Base-by-base conservation (phyloP, 2,888 invertebrate genomes). In the Melanophora roralis region DNA sequence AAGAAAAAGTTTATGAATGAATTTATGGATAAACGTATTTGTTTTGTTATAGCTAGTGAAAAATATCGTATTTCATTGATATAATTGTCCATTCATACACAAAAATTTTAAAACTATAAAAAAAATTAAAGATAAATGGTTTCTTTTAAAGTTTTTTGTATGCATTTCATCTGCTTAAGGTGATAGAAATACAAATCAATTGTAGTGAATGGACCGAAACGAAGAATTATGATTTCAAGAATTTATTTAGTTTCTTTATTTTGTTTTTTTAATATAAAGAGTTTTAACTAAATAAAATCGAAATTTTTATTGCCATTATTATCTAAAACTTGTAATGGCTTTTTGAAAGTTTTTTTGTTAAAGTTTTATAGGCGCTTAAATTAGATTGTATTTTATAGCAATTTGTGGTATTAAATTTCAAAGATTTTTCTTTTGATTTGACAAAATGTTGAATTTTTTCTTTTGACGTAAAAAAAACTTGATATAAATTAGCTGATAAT, bases 241-340 rank as follows among this genome's bases (percentile, higher is more conserved):
- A 57, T 27, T 27, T 12, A n/a, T 64, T 51, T 23, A 27, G 19
- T 21, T 43, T 40, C 9, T 1, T 57, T 21, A 16, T 45, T 62
- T 73, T 64, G 34, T 43, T 55, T n/a, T n/a, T n/a, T n/a, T n/a
- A n/a, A 57, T 55, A 51, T 77, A 49, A 76, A 76, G 69, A 64
- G 38, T n/a, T 38, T 76, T 77, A 65, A 43, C n/a, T 6, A 45
- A 64, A 71, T 77, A 57, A 71, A 71, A 71, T 57, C 36, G 0
- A 14, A 19, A 36, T 1, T 36, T 71, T 64, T 71, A 57, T 38
- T 23, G 43, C 1, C 71, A 55, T 57, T 57, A 64, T 69, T 59
- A 12, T 7, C 27, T 40, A 5, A 38, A 55, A 67, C 34, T 68
- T 51, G 23, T 67, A 59, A 59, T 34, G 14, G 12, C 12, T 53